Evolutionary conservation across 2,888 invertebrate genomes (phyloP).

Genomic region (Bembecia ichneumoniformis): DNA sequence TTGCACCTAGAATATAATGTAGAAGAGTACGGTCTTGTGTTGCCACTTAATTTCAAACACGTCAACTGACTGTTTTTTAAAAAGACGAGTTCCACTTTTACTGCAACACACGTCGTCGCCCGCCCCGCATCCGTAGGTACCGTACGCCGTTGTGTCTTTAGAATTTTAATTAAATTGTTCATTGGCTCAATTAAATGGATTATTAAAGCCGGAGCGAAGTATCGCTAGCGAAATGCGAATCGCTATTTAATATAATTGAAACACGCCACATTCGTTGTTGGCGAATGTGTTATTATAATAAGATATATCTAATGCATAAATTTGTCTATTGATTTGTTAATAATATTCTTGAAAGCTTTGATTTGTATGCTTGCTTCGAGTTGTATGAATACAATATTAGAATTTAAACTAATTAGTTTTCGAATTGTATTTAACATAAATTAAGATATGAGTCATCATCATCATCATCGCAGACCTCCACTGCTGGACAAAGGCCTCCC

Average conservation of each 20-base stretch:
- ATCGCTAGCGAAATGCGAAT: neutral
- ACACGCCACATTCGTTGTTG: neutral
- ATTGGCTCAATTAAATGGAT: constrained; percentile 66
- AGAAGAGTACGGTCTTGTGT: too few species aligned
- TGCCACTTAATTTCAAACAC: too few species aligned
- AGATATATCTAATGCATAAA: neutral
- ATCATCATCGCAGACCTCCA: too few species aligned
- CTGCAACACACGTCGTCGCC: constrained; percentile 23
- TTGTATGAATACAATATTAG: neutral
- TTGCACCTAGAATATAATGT: too few species aligned
- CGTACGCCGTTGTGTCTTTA: constrained; percentile 42
- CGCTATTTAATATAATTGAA: constrained; percentile 1
- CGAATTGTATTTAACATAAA: neutral
- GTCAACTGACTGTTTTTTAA: constrained; percentile 8
- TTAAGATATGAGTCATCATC: neutral
- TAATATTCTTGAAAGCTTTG: neutral
- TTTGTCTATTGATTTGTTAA: neutral
- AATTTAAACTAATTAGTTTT: neutral
- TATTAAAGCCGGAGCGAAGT: constrained; percentile 30
- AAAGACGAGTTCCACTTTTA: constrained; percentile 12
- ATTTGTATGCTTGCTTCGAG: neutral
- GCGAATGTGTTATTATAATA: neutral
- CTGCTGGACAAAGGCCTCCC: too few species aligned
- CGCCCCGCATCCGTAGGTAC: constrained; percentile 31
- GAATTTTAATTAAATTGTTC: constrained; percentile 68